These are phyloP conservation scores for Silurus aristotelis DNA, from an alignment of 2,797 vertebrate genomes.

Conservation along the genomic window DNA sequence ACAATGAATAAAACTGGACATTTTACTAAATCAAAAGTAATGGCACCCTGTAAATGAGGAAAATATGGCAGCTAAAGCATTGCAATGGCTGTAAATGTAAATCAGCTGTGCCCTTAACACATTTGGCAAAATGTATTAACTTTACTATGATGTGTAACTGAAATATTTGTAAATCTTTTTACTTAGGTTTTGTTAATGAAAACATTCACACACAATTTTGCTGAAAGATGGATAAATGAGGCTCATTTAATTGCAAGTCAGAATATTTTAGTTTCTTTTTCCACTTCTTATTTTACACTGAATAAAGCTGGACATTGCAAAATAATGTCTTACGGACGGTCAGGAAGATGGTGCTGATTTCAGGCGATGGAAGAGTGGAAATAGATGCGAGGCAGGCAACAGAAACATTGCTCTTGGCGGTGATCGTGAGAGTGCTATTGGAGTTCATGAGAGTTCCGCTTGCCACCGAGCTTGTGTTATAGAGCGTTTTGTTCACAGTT, in stretches of 20 bases:
- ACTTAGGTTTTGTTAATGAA: no score
- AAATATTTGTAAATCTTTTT: background rate
- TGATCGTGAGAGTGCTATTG: slow-evolving; percentile 64
- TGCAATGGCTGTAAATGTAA: background rate
- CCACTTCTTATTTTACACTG: background rate
- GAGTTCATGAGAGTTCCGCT: slow-evolving; percentile 60
- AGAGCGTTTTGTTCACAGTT: slow-evolving; percentile 48
- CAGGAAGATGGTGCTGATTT: slow-evolving; percentile 62
- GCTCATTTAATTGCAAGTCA: background rate
- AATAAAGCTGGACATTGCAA: background rate
- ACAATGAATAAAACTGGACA: background rate
- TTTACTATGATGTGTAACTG: background rate
- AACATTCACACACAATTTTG: background rate
- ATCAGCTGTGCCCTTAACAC: background rate
- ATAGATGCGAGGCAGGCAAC: slow-evolving; percentile 66
- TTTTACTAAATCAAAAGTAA: background rate
- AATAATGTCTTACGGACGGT: slow-evolving; percentile 65
- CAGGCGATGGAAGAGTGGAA: slow-evolving; percentile 48
- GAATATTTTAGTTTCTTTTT: background rate
- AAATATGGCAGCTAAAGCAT: background rate
- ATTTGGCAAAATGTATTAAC: background rate
- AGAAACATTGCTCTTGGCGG: slow-evolving; percentile 48
- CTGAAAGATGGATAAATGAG: background rate
- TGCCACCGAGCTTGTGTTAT: slow-evolving; percentile 60
- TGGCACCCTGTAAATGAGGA: no score